Base-by-base conservation (phyloP, 2,888 invertebrate species). In the Ichneumoninae sp. region DNA sequence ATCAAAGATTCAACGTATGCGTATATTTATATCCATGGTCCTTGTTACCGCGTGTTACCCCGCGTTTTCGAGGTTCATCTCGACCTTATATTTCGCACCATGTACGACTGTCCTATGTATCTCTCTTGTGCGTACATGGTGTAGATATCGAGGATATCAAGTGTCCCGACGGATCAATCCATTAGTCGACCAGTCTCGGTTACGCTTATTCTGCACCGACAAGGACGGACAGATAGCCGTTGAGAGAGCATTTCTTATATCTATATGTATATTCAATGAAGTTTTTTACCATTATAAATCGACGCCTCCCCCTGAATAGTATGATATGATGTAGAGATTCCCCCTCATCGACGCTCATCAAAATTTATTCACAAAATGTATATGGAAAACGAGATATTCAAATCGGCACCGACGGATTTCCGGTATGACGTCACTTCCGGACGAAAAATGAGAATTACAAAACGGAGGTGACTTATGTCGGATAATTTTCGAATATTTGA, bases 121-220 rank as follows among this genome's bases (percentile, higher is more conserved):
- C 68, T 66, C 70, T 74, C 70, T 47, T 71, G 85, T 87, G 87
- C 88, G 87, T 88, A 88, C 85, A 88, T 87, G 88, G 88, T 89
- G 87, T 89, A 88, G 89, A 88, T 89, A 90, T 88, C 87, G 87
- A 79, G 85, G 88, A 89, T 90, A 89, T 91, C 89, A 73, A 85
- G 88, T 88, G 87, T 88, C 89, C 83, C 88, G 83, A 87, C 88
- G 89, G 89, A 91, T 91, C 91, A 91, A 91, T 91, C 91, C 90
- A 91, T 91, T 91, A 91, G 90, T 89, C 89, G 88, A 88, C 86
- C 85, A 87, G 88, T 88, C 87, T 90, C 89, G 85, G 88, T 91
- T 91, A 90, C 91, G 85, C 73, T 80, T 75, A 88, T 88, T 86
- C 86, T 74, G 85, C 87, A 87, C 84, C 87, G 87, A 85, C 86